These are phyloP conservation scores for Agyllia agylla DNA, from an alignment of 2,888 invertebrate genomes.

Conservation along the genomic window DNA sequence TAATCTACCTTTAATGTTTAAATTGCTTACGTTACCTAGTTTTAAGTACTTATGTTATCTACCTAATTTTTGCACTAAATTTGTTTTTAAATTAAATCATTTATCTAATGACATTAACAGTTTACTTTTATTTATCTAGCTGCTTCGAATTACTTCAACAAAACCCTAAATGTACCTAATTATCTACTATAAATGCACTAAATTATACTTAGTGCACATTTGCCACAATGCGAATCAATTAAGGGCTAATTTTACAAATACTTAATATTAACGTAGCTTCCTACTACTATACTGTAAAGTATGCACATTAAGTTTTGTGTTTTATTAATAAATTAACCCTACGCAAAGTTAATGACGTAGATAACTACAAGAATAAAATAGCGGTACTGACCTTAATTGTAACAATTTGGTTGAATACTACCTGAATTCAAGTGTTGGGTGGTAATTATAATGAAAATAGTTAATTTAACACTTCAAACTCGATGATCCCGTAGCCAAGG, in stretches of 20 bases:
- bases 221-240: not conserved
- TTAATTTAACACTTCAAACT: not conserved
- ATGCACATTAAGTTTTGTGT: not conserved
- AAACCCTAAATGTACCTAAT: not conserved
- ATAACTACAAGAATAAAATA: not conserved
- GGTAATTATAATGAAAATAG: not conserved
- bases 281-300: not conserved
- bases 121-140: not conserved
- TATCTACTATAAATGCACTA: not conserved
- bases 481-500: not conserved
- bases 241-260: not conserved
- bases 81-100: not conserved
- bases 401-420: not conserved
- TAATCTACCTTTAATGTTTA: not conserved
- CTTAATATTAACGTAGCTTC: not conserved
- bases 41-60: too few relatives aligned
- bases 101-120: not conserved
- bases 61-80: not conserved
- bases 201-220: not conserved
- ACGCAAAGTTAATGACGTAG: not conserved
- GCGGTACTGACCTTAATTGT: not conserved
- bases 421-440: slow-evolving; percentile 1
- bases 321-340: not conserved
- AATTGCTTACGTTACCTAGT: not conserved
- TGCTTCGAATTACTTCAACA: not conserved